A percentile compares a stretch with the other conserved stretches of the same genome.
Conservation (phyloP, 2,888 invertebrate genomes). For the Xestia rhomboidea region DNA sequence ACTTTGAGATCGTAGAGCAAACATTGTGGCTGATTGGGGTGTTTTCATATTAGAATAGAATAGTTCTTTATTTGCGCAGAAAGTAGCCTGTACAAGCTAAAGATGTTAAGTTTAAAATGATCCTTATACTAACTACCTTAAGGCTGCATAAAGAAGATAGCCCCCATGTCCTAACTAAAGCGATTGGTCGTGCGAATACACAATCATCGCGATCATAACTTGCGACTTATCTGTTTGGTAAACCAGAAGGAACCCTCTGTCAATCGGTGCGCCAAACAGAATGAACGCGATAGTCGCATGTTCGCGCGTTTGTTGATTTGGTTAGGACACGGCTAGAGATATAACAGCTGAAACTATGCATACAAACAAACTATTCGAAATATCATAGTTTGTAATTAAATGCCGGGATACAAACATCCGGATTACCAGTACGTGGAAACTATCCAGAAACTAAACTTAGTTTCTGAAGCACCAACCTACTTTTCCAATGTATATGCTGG, state of each 20-base stretch:
- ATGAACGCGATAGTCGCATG: background rate
- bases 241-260: background rate
- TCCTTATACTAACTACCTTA: no score
- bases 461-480: background rate
- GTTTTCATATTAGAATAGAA: background rate
- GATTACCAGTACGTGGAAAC: constrained; percentile 2
- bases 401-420: background rate
- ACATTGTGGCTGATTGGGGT: constrained; percentile 18
- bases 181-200: background rate
- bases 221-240: background rate
- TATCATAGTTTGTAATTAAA: constrained; percentile 8
- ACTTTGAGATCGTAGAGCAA: constrained; percentile 10
- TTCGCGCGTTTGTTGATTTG: background rate
- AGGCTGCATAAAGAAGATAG: no score
- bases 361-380: constrained; percentile 2
- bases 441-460: background rate
- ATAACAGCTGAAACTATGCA: background rate
- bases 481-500: background rate
- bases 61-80: no score
- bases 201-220: background rate
- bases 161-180: background rate
- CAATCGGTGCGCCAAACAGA: background rate
- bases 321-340: background rate
- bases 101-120: no score
- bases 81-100: no score